Percentiles rank a stretch among this genome's conserved stretches.
phyloP scores from a whole-genome alignment of 1,140 invertebrate genomes.

The Ganaspis sp. region DNA sequence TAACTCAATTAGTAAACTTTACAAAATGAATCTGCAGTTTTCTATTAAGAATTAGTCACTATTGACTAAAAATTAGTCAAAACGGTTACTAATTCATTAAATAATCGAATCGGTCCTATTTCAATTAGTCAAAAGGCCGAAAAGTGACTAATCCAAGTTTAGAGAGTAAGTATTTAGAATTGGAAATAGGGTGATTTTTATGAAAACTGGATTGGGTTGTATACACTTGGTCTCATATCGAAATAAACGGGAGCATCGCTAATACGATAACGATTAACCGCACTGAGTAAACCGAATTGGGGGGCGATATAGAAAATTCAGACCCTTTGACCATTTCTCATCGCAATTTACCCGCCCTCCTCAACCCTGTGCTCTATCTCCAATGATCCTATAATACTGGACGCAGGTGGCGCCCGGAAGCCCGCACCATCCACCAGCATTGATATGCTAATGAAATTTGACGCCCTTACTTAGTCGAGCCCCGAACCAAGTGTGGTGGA shows the following conservation, averaged over 20 bases:
- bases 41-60: too few species aligned
- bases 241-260: slow-evolving; percentile 36
- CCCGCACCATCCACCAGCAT: slow-evolving; percentile 74
- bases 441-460: slow-evolving; percentile 79
- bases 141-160: neutral
- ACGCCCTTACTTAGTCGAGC: slow-evolving; percentile 67
- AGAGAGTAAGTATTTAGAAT: neutral
- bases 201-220: neutral
- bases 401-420: slow-evolving; percentile 73
- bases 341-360: slow-evolving; percentile 58
- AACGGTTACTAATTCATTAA: too few species aligned
- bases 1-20: too few species aligned
- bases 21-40: too few species aligned
- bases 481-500: slow-evolving; percentile 3
- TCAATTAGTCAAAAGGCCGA: too few species aligned
- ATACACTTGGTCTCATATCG: neutral
- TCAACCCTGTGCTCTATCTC: slow-evolving; percentile 49
- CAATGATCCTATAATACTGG: slow-evolving; percentile 73
- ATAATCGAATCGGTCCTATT: too few species aligned
- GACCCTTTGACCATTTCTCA: slow-evolving; percentile 44
- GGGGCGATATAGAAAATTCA: slow-evolving; percentile 50
- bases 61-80: too few species aligned
- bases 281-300: slow-evolving; percentile 52
- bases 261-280: slow-evolving; percentile 61
- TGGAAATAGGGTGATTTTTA: neutral